Percentiles rank a stretch among this genome's conserved stretches.
These are phyloP conservation scores for Oceanites oceanicus DNA, from an alignment of 2,113 vertebrate genomes.

Conservation along the genomic window DNA sequence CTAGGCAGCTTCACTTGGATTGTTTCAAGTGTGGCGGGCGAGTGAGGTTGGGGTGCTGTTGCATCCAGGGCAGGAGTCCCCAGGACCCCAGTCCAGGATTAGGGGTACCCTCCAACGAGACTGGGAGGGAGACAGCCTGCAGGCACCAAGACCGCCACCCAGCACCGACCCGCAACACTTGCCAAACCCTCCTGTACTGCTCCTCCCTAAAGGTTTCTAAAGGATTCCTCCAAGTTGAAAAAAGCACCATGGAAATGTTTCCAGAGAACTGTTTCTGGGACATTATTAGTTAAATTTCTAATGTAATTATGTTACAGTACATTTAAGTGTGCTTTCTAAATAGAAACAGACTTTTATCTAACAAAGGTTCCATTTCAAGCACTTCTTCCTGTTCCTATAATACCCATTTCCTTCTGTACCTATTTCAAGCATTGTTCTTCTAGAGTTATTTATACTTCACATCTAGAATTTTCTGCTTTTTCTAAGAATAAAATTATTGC, in stretches of 20 bases:
- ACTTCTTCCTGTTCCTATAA: background rate
- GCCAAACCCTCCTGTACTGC: background rate
- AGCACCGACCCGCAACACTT: accelerated
- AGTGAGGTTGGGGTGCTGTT: background rate
- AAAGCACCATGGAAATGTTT: background rate
- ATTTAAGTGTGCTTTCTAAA: background rate
- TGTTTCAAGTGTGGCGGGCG: accelerated
- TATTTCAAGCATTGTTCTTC: background rate
- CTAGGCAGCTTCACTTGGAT: background rate
- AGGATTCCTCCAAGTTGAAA: background rate
- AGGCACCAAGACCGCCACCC: background rate
- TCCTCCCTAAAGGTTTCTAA: background rate
- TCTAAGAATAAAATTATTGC: background rate
- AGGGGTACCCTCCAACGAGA: background rate
- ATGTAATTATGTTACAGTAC: background rate
- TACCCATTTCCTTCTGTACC: background rate
- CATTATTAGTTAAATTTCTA: background rate
- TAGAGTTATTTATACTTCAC: background rate
- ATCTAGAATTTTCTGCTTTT: background rate
- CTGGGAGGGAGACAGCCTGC: background rate
- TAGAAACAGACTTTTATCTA: background rate
- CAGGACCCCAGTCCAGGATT: background rate
- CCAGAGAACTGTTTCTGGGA: background rate
- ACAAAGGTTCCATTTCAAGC: background rate
- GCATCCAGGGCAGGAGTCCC: background rate